A percentile compares a stretch with the other conserved stretches of the same genome.
Evolutionary conservation across 1,140 invertebrate species (phyloP).

Genomic region (Manduca sexta): DNA sequence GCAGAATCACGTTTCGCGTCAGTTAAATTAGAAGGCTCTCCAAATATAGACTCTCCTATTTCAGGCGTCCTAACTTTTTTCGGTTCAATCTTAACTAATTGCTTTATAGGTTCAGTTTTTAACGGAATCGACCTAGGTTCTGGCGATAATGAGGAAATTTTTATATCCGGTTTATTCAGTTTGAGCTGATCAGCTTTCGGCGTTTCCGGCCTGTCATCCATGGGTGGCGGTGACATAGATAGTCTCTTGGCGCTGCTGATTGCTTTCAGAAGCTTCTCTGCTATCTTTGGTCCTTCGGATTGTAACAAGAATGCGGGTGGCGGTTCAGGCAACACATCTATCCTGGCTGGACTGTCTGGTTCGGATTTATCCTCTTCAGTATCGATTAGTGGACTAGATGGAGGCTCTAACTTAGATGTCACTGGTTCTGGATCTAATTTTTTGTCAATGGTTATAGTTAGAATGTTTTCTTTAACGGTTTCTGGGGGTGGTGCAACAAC

Average conservation of each 20-base stretch:
- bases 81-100: constrained; percentile 35
- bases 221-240: constrained; percentile 59
- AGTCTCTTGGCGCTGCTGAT: constrained; percentile 70
- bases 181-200: constrained; percentile 45
- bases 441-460: constrained; percentile 39
- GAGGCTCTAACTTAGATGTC: constrained; percentile 44
- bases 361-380: constrained; percentile 74
- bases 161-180: constrained; percentile 32
- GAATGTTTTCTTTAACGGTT: constrained; percentile 35
- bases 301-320: constrained; percentile 65
- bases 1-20: constrained; percentile 43
- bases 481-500: constrained; percentile 20
- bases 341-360: constrained; percentile 67
- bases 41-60: constrained; percentile 48
- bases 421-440: constrained; percentile 22
- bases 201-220: constrained; percentile 42
- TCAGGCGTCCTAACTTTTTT: constrained; percentile 41
- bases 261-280: constrained; percentile 75
- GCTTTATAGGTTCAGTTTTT: constrained; percentile 43
- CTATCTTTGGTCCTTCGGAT: constrained; percentile 73
- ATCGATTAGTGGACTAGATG: constrained; percentile 71
- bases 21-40: constrained; percentile 50
- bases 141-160: constrained; percentile 34
- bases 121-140: constrained; percentile 26
- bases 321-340: constrained; percentile 66